Evolutionary conservation across 2,797 vertebrate species (phyloP).

Genomic region (Peromyscus nudipes): DNA sequence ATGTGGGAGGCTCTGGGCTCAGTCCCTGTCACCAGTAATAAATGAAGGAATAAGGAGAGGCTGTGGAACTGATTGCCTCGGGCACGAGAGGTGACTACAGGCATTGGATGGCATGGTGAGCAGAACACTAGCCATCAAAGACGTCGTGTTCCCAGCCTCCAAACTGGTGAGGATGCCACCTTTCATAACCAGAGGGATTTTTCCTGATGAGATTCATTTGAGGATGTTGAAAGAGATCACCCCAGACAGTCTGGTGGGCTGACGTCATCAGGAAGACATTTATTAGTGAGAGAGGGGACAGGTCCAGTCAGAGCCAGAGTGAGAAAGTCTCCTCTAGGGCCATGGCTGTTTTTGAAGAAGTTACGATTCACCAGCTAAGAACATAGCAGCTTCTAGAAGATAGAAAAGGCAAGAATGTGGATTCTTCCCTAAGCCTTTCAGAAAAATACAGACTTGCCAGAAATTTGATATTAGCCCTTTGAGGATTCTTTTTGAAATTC

Average conservation of each 20-base stretch:
- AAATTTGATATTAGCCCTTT: background rate
- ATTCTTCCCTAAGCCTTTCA: background rate
- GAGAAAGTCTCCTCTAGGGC: background rate
- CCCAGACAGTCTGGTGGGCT: background rate
- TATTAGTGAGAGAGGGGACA: background rate
- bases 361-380: background rate
- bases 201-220: background rate
- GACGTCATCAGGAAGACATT: background rate
- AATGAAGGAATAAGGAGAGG: background rate
- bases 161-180: background rate
- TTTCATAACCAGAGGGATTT: background rate
- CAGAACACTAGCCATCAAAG: background rate
- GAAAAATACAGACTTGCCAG: background rate
- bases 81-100: background rate
- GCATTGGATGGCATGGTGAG: background rate
- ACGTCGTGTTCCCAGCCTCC: background rate
- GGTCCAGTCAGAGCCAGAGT: background rate
- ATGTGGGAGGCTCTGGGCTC: background rate
- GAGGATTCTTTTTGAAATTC: background rate
- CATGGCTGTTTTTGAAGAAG: background rate
- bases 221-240: background rate
- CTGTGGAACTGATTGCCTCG: background rate
- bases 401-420: background rate
- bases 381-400: background rate
- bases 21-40: background rate